Conservation (phyloP, 2,797 vertebrate species). For the Falco berigora region DNA sequence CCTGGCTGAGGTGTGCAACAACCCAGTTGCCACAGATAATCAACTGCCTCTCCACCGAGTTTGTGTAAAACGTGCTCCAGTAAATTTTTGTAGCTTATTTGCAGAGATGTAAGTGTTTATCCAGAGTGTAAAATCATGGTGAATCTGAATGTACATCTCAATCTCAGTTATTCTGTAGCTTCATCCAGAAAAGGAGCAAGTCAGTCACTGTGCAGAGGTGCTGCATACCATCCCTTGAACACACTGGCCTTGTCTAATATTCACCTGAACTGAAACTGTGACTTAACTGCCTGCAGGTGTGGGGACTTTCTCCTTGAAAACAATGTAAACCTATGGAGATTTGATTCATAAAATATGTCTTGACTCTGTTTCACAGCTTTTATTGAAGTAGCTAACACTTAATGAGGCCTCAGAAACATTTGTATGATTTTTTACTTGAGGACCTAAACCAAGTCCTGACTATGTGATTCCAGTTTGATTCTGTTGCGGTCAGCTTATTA, state of each 20-base stretch:
- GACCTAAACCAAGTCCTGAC: neutral
- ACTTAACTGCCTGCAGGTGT: neutral
- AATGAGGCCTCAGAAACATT: neutral
- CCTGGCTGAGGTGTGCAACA: neutral
- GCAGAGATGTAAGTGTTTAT: neutral
- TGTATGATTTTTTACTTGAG: neutral
- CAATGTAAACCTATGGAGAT: neutral
- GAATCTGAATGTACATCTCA: neutral
- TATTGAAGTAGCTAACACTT: neutral
- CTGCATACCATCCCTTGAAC: neutral
- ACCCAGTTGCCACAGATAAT: neutral
- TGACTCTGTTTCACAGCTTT: neutral
- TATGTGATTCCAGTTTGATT: neutral
- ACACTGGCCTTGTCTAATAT: neutral
- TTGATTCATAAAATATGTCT: neutral
- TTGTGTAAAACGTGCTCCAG: neutral
- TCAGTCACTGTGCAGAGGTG: neutral
- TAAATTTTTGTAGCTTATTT: neutral
- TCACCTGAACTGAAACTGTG: neutral
- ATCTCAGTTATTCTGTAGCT: neutral
- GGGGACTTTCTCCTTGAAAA: neutral
- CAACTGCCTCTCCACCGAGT: neutral
- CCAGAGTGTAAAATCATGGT: neutral
- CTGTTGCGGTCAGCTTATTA: neutral
- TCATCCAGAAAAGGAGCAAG: neutral